Conservation (phyloP, 2,888 invertebrate genomes). For the Rapana venosa region DNA sequence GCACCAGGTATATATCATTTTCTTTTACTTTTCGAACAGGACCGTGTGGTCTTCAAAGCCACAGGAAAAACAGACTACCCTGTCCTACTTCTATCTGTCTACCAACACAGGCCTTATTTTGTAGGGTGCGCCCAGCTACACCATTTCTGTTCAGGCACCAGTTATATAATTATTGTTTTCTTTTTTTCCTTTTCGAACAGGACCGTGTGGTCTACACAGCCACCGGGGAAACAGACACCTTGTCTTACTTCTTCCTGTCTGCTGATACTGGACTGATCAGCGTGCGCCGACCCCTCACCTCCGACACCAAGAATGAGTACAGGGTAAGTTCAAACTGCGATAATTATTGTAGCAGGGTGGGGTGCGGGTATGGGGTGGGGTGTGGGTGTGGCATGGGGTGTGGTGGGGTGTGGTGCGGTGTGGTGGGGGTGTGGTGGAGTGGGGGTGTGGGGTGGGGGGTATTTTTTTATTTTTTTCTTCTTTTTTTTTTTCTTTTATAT, state of each 20-base stretch:
- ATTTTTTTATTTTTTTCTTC: too few species aligned
- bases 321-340: constrained; percentile 56
- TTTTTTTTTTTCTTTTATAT: too few species aligned
- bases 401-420: too few species aligned
- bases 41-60: constrained; percentile 45
- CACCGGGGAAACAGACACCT: constrained; percentile 54
- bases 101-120: constrained; percentile 62
- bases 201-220: constrained; percentile 63
- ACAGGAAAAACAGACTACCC: constrained; percentile 54
- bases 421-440: too few species aligned
- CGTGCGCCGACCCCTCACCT: constrained; percentile 55
- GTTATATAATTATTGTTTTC: too few species aligned
- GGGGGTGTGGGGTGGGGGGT: too few species aligned
- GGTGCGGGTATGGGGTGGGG: background rate
- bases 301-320: constrained; percentile 56
- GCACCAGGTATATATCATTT: too few species aligned
- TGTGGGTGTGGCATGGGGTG: too few species aligned
- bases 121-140: constrained; percentile 58
- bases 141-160: too few species aligned
- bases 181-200: constrained; percentile 46
- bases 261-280: constrained; percentile 62
- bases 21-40: constrained; percentile 49
- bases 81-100: constrained; percentile 66
- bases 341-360: background rate
- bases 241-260: constrained; percentile 66